phyloP scores from a whole-genome alignment of 2,797 vertebrate genomes.

The Leuciscus waleckii region DNA sequence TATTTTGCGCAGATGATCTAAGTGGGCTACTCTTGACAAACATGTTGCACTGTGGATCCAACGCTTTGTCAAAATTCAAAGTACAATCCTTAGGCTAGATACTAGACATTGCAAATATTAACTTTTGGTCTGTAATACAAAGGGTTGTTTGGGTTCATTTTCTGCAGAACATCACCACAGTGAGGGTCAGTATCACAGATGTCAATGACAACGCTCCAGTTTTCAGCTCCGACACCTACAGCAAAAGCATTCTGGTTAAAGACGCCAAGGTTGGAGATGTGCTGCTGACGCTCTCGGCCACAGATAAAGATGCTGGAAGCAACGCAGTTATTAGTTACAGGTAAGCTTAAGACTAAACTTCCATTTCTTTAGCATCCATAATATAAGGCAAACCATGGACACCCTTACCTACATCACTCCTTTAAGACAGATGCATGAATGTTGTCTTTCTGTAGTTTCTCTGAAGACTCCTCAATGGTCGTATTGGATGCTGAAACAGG shows the following conservation, averaged over 20 bases:
- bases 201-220: slow-evolving; percentile 79
- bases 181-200: slow-evolving; percentile 74
- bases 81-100: neutral
- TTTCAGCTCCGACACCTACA: slow-evolving; percentile 73
- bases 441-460: slow-evolving; percentile 68
- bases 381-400: too few species aligned
- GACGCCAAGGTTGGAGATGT: slow-evolving; percentile 68
- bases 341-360: slow-evolving; percentile 59
- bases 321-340: slow-evolving; percentile 80
- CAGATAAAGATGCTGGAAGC: slow-evolving; percentile 73
- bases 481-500: slow-evolving; percentile 66
- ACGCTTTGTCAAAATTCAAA: neutral
- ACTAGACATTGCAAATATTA: neutral
- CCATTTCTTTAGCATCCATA: neutral
- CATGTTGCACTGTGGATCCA: neutral
- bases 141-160: neutral
- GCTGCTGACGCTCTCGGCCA: slow-evolving; percentile 74
- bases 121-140: neutral
- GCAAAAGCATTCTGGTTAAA: slow-evolving; percentile 65
- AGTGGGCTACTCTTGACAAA: neutral
- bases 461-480: slow-evolving; percentile 52
- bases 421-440: neutral
- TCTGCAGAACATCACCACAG: slow-evolving; percentile 74
- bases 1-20: neutral
- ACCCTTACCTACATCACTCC: neutral